Evolutionary conservation across 2,888 invertebrate species (phyloP), one percentile per base, ranked within the genome.

Genomic region (Escarpia spicata): DNA sequence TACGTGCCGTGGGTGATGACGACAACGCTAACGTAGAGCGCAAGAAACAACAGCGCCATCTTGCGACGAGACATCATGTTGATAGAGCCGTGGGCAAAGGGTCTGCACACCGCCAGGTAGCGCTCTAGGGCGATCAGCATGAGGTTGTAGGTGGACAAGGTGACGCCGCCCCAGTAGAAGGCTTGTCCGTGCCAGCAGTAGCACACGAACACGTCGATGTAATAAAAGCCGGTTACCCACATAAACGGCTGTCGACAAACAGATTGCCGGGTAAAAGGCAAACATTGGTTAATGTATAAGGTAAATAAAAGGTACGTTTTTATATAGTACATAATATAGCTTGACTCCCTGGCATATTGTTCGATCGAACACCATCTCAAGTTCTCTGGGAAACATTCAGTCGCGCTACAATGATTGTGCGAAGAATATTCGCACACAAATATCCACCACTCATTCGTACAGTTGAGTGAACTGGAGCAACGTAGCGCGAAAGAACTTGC

Each of bases 171-270:
- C 94, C 94, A 94, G 92, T 93, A 94, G 15, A 94, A 60, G 8
- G 93, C 93, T 60, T 94, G 94, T 31, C 94, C 93, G 75, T 94
- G 94, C 94, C 94, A 94, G 12, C 90, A 92, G 58, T 94, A 91
- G 75, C 94, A 94, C 9, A 94, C 92, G 15, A 94, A 58, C 26
- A 92, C 43, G 92, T 94, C 93, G 8, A 93, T 8, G 91, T 90
- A 93, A 31, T 92, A 58, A 89, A 91, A 90, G 19, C 94, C 93
- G 10, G 94, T 92, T n/a, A 93, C 37, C 94, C 94, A 94, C 92
- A 92, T 92, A 90, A 43, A 92, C 19, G 94, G 93, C 91, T 94
- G 93, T n/a, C 93, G 91, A 37, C 37, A 37, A 1, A 37, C 37
- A 37, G 37, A 37, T 37, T 37, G 37, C 0, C 37, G 37, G 37